Percentiles rank a stretch among this genome's conserved stretches.
Conservation (phyloP, 2,113 vertebrate genomes). For the Tachysurus fulvidraco region DNA sequence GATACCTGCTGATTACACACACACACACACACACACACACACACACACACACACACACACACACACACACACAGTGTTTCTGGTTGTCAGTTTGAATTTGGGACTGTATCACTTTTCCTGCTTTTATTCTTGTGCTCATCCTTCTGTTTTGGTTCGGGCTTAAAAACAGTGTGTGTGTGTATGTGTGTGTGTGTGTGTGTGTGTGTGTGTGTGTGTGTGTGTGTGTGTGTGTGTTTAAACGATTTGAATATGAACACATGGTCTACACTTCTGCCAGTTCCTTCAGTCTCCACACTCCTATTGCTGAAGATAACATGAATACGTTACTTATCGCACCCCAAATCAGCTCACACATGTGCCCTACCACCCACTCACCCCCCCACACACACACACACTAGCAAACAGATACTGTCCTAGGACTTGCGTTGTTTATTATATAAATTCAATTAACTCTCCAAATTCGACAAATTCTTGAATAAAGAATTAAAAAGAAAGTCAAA, state of each 20-base stretch:
- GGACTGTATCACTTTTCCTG: not conserved
- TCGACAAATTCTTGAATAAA: too few relatives aligned
- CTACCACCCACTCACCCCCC: not conserved
- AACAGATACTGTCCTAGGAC: not conserved
- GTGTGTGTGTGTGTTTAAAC: not conserved
- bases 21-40: conserved; percentile 16
- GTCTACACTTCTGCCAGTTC: conserved; percentile 5
- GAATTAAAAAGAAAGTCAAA: not conserved
- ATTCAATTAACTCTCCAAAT: not conserved
- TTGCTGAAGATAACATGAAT: not conserved
- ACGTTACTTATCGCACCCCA: conserved; percentile 26
- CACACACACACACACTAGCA: not conserved
- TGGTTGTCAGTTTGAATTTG: conserved; percentile 15
- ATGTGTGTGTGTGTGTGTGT: conserved; percentile 17
- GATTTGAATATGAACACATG: conserved; percentile 23
- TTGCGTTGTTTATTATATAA: not conserved
- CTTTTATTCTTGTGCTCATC: not conserved
- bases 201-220: conserved; percentile 19
- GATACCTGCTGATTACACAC: conserved; percentile 4
- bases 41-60: conserved; percentile 3
- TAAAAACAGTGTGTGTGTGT: conserved; percentile 3
- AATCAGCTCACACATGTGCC: not conserved
- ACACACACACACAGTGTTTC: not conserved
- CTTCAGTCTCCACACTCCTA: conserved; percentile 20
- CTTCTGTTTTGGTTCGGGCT: not conserved